phyloP scores from a whole-genome alignment of 2,888 invertebrate species.

The Adelphocoris suturalis region DNA sequence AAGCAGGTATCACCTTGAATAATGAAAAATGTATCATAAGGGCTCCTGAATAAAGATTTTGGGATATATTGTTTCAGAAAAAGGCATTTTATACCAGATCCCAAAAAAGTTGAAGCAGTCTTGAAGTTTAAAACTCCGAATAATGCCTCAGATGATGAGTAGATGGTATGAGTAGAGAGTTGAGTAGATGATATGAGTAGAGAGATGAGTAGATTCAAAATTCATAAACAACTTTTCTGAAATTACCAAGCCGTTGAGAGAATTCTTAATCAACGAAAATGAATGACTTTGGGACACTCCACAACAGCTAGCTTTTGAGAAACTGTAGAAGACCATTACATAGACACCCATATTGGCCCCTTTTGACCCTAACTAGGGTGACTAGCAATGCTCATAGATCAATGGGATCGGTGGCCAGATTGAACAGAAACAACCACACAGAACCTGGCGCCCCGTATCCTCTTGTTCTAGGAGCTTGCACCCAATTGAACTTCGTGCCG shows the following conservation, averaged over 20 bases:
- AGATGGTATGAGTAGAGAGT: neutral
- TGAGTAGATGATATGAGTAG: too few relatives aligned
- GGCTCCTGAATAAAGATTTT: neutral
- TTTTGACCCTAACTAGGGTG: conserved; percentile 57
- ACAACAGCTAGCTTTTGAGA: conserved; percentile 70
- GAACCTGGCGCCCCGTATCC: conserved; percentile 44
- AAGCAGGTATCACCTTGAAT: conserved; percentile 7
- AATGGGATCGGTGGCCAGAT: conserved; percentile 63
- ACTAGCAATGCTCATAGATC: conserved; percentile 41
- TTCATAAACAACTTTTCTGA: conserved; percentile 67
- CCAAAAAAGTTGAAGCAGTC: conserved; percentile 20
- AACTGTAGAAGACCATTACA: conserved; percentile 66
- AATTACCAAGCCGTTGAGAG: conserved; percentile 67
- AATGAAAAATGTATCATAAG: conserved; percentile 10
- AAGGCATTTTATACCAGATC: conserved; percentile 71
- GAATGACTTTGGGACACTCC: conserved; percentile 65
- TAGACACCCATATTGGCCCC: conserved; percentile 50
- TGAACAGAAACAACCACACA: conserved; percentile 63
- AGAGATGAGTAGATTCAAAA: too few relatives aligned
- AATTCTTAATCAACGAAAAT: conserved; percentile 65
- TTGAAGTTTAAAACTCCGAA: conserved; percentile 11
- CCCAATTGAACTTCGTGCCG: conserved; percentile 58
- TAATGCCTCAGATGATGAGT: conserved; percentile 24
- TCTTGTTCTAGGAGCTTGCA: conserved; percentile 58
- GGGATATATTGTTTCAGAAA: conserved; percentile 18